phyloP scores from a whole-genome alignment of 2,797 vertebrate genomes.

The Sciurus carolinensis region DNA sequence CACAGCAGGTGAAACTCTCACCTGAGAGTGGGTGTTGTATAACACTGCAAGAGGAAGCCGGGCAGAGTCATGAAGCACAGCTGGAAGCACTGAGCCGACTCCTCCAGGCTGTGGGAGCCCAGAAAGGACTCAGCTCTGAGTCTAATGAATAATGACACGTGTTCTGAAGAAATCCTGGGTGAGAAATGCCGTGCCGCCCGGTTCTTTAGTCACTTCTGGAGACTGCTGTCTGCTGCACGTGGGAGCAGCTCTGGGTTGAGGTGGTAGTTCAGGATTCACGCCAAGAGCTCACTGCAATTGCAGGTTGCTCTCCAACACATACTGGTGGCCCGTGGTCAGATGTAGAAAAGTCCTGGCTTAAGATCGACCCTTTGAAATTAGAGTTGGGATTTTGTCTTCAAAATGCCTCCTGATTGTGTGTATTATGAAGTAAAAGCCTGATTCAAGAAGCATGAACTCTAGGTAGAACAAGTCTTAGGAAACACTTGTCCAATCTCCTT shows the following conservation, averaged over 20 bases:
- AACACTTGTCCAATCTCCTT: not conserved
- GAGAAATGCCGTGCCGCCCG: constrained; percentile 48
- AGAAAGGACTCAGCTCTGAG: constrained; percentile 59
- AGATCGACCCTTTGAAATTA: constrained; percentile 31
- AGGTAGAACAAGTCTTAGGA: constrained; percentile 3
- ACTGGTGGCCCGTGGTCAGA: not conserved
- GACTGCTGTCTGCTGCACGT: not conserved
- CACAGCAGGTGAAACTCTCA: constrained; percentile 35
- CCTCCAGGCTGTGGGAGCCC: not conserved
- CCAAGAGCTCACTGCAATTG: constrained; percentile 47
- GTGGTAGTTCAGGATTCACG: not conserved
- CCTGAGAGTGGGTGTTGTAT: constrained; percentile 22
- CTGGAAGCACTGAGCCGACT: constrained; percentile 63
- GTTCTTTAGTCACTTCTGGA: constrained; percentile 25
- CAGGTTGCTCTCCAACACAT: constrained; percentile 38
- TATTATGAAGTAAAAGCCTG: constrained; percentile 46
- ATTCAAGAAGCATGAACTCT: not conserved
- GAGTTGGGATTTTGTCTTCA: constrained; percentile 36
- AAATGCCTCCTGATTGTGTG: constrained; percentile 34
- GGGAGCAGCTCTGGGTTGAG: not conserved
- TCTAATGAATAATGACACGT: constrained; percentile 53
- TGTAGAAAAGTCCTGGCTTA: constrained; percentile 32
- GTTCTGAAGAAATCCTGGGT: constrained; percentile 58
- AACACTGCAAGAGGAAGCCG: constrained; percentile 54
- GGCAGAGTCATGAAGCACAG: constrained; percentile 52